Base-by-base conservation (phyloP, 2,888 invertebrate species). In the Gibbula magus region DNA sequence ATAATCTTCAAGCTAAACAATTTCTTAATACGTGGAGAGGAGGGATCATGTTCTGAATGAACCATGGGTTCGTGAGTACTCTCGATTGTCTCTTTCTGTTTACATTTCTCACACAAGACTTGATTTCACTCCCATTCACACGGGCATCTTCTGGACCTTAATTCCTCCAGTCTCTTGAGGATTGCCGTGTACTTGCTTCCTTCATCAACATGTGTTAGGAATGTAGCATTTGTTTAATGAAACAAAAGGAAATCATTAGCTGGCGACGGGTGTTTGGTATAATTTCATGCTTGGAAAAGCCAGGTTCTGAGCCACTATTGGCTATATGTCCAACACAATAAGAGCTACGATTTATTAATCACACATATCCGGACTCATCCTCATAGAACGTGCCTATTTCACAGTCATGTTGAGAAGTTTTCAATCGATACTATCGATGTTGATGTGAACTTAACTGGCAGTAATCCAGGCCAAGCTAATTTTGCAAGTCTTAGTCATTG, bases 171-270 rank as follows among this genome's bases (percentile, higher is more conserved):
- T 29, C 61, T 1, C 13, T 29, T 4, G 61, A 18, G 61, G 61
- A 25, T 8, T 25, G 8, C 25, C 2, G 8, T 25, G 25, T 25
- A 16, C 29, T 61, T 61, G 25, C 29, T 29, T 61, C 25, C 8
- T 29, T 61, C 29, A 61, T 61, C 29, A 61, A 25, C 61, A 29
- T 61, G 61, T 61, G 61, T 20, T 25, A 25, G 25, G 61, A 25
- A 61, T 61, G 61, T 61, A 29, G 61, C 61, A 61, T 61, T 25
- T 61, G 61, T 61, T 8, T 61, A 61, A 61, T 61, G 25, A 61
- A 61, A 29, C 61, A 61, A 61, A 22, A 61, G 61, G 61, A 61
- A 29, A 29, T 13, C 61, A 61, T 61, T 61, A 61, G 61, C 29
- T 16, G 25, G 29, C 16, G 29, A 61, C 29, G 61, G 29, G 61